Evolutionary conservation across 2,888 invertebrate species (phyloP), one percentile per base, ranked within the genome.

Genomic region (Zhuqinia jingwanae): DNA sequence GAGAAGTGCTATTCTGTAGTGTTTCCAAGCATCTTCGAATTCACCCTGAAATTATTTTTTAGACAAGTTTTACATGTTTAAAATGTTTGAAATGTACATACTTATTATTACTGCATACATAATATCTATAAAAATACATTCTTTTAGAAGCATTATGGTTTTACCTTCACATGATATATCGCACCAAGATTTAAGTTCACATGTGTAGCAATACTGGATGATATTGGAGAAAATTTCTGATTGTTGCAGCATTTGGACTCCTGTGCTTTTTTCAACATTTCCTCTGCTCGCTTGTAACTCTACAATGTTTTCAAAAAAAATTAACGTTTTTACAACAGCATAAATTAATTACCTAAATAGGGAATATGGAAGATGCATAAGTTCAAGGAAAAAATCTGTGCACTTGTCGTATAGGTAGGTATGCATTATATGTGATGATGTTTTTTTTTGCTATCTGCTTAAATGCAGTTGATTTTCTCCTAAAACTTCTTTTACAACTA

Each of bases 141-240:
- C 30, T 8, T 11, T 60, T 8, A n/a, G 13, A 27, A 36, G 56
- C 13, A 73, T 50, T 13, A 27, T 3, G 17, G n/a, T n/a, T n/a
- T 42, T 86, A 90, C 90, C 88, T 90, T 89, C 25, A 89, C 90
- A 63, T 90, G 90, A 82, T 90, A 90, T 60, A 90, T 90, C 20
- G 90, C 90, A 53, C 90, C 90, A 8, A 90, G 87, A 68, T 90
- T 90, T 56, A 90, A 70, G 70, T 90, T 89, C 8, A 90, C 90
- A 83, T 90, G 90, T 13, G 90, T 90, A 8, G 89, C 89, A 70
- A 90, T 89, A 36, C 87, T 88, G 56, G 89, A 85, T 10, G 88
- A 85, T 15, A 87, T 83, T 8, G 89, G 78, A 22, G 86, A 76
- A 20, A 88, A 53, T 77, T 83, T 88, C n/a, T 88, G 85, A 20